Base-by-base conservation (phyloP, 2,113 vertebrate species). In the Tautogolabrus adspersus region DNA sequence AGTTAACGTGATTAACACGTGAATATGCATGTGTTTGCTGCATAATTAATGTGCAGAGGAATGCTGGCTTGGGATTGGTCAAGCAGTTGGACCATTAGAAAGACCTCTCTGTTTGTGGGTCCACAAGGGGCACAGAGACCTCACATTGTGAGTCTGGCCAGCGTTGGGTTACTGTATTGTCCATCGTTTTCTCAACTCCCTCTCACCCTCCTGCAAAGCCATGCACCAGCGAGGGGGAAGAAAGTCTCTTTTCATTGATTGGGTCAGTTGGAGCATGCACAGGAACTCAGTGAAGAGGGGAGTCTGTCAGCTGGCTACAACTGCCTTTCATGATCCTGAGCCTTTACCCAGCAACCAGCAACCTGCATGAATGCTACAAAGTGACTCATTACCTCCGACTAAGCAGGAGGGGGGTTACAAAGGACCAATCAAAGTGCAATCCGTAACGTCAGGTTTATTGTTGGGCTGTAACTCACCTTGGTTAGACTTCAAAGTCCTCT, bases 181-280 rank as follows among this genome's bases (percentile, higher is more conserved):
- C 83, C 42, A 21, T 65, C 52, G 47, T 72, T 85, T 79, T 81
- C 77, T 79, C 76, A 77, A 83, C 83, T 87, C 87, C 87, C 78
- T 73, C 70, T 86, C 62, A 1, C 83, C 84, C 85, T 84, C 76
- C 83, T 88, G 84, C 64, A 66, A 72, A 81, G 72, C 76, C 57
- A 81, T 44, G 70, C 85, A 91, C 84, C 89, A 90, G 76, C 88
- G 82, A 82, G 54, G 60, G 77, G 77, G 75, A 91, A 93, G 91
- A 95, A 93, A 93, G 91, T 93, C 84, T 77, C 89, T 94, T 94
- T 94, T 93, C 91, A 94, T 84, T 52, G 76, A 88, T 72, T 10
- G 56, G 80, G 75, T 82, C 75, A 58, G 58, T 75, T 52, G 69
- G 84, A 82, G 71, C 89, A 83, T 82, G 82, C 86, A 81, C 81